phyloP scores from a whole-genome alignment of 2,888 invertebrate species.

The Erebia aethiops region DNA sequence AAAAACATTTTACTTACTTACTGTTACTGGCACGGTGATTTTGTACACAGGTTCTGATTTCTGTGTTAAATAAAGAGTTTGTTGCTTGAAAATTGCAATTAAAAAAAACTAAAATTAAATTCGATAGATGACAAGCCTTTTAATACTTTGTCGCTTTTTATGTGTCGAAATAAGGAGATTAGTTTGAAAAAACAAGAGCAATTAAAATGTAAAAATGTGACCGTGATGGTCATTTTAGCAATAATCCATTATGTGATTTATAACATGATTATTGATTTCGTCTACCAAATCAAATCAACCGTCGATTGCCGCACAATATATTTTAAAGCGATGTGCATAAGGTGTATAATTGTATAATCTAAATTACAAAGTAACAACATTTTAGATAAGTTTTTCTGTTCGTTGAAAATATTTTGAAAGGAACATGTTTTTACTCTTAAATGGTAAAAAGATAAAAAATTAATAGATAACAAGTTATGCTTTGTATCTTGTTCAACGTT shows the following conservation, averaged over 20 bases:
- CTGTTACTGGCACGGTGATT: too few relatives aligned
- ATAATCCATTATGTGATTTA: conserved; percentile 33
- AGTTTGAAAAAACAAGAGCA: conserved; percentile 13
- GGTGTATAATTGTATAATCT: conserved; percentile 13
- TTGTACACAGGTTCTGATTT: too few relatives aligned
- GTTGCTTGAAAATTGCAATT: too few relatives aligned
- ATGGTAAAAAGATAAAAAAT: too few relatives aligned
- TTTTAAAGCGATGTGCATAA: conserved; percentile 23
- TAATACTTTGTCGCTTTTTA: not conserved
- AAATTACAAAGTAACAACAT: not conserved
- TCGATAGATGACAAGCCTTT: not conserved
- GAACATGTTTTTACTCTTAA: not conserved
- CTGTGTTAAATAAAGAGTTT: too few relatives aligned
- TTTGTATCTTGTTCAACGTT: too few relatives aligned
- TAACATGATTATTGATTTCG: conserved; percentile 30
- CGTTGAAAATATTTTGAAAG: not conserved
- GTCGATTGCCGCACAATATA: not conserved
- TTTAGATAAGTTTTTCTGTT: not conserved
- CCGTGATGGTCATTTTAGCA: conserved; percentile 38
- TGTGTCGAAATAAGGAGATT: not conserved
- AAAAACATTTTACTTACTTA: too few relatives aligned
- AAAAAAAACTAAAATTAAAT: too few relatives aligned
- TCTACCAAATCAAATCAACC: conserved; percentile 11
- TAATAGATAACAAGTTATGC: too few relatives aligned
- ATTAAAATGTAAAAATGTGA: conserved; percentile 31